Percentiles rank a stretch among this genome's conserved stretches.
phyloP scores from a whole-genome alignment of 1,140 invertebrate genomes.

The Drosophila pseudoobscura region DNA sequence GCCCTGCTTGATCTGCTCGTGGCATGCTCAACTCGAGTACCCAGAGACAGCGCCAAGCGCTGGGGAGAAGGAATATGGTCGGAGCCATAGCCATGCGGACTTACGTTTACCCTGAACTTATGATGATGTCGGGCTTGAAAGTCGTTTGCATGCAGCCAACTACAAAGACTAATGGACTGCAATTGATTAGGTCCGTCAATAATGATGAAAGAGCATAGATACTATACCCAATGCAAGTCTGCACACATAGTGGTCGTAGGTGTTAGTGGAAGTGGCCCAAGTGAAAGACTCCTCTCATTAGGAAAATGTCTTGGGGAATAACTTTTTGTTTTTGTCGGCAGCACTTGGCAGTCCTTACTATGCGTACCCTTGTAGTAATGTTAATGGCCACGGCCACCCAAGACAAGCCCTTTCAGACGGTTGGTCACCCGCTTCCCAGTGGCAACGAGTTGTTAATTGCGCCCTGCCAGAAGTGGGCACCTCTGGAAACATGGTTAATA shows the following conservation, averaged over 20 bases:
- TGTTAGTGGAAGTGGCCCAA: conserved; percentile 9
- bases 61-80: background rate
- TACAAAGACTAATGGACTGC: conserved; percentile 62
- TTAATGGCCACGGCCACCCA: conserved; percentile 17
- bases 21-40: no score
- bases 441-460: conserved; percentile 59
- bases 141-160: conserved; percentile 26
- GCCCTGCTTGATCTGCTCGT: no score
- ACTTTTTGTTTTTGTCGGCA: conserved; percentile 24
- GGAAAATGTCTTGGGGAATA: conserved; percentile 48
- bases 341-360: background rate
- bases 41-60: background rate
- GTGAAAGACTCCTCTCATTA: conserved; percentile 39
- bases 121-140: background rate
- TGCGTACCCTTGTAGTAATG: background rate
- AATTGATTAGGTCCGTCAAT: conserved; percentile 66
- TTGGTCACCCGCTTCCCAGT: conserved; percentile 9
- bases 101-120: no score
- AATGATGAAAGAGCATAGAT: conserved; percentile 42
- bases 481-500: conserved; percentile 30
- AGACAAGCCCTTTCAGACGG: background rate
- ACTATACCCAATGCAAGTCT: no score
- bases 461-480: conserved; percentile 39
- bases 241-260: background rate
- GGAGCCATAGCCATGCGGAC: no score